Conservation (phyloP, 2,888 invertebrate species). For the Caradrina clavipalpis region DNA sequence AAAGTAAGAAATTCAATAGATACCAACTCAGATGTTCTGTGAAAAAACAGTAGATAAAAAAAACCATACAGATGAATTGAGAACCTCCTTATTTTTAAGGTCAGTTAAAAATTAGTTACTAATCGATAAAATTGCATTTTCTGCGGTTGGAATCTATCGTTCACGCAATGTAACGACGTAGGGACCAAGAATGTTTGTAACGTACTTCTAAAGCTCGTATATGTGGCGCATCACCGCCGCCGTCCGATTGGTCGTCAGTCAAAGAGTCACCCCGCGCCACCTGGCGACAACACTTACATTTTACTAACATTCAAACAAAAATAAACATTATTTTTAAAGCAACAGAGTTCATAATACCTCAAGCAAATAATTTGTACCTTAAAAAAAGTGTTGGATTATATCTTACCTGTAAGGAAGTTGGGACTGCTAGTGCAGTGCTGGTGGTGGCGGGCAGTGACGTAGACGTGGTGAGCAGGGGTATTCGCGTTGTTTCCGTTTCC, state of each 20-base stretch:
- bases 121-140: no score
- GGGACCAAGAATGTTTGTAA: not conserved
- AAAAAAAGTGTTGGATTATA: not conserved
- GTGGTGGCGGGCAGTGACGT: slow-evolving; percentile 76
- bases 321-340: not conserved
- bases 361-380: no score
- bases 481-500: slow-evolving; percentile 88
- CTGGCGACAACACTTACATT: slow-evolving; percentile 54
- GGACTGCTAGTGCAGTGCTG: slow-evolving; percentile 83
- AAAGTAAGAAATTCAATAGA: no score
- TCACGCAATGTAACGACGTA: no score
- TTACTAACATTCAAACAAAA: slow-evolving; percentile 15
- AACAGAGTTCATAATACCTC: not conserved
- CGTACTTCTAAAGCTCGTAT: slow-evolving; percentile 82
- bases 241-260: slow-evolving; percentile 83
- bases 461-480: slow-evolving; percentile 73
- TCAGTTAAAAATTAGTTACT: no score
- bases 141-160: no score
- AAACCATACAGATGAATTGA: no score
- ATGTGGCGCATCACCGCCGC: slow-evolving; percentile 79
- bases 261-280: slow-evolving; percentile 78
- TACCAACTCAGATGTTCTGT: no score
- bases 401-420: slow-evolving; percentile 73
- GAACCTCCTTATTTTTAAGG: no score
- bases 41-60: no score